A percentile compares a stretch with the other conserved stretches of the same genome.
These are phyloP conservation scores for Cathartes aura DNA, from an alignment of 2,113 vertebrate species.

Conservation along the genomic window DNA sequence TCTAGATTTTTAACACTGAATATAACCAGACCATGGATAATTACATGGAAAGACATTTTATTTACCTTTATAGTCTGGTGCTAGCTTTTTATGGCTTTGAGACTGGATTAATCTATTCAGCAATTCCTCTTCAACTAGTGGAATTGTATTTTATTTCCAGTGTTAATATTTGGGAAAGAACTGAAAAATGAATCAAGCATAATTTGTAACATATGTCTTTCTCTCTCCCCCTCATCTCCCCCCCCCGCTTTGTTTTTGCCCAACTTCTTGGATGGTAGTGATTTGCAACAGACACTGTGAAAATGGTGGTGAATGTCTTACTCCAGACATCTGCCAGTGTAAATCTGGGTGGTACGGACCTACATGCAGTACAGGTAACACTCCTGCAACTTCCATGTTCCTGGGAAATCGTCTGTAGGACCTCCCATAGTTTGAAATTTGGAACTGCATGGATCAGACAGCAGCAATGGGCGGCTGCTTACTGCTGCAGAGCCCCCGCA, in stretches of 20 bases:
- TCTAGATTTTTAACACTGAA: neutral
- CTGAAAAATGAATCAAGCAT: neutral
- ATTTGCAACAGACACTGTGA: conserved; percentile 94
- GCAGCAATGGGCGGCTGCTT: neutral
- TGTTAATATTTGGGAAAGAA: neutral
- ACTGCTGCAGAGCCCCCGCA: neutral
- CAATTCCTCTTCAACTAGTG: neutral
- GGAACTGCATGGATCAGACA: neutral
- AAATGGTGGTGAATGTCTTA: conserved; percentile 86
- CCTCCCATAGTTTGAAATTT: neutral
- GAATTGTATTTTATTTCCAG: neutral
- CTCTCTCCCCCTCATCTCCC: neutral
- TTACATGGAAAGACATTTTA: neutral
- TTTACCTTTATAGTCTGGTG: neutral
- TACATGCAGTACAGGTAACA: conserved; percentile 87
- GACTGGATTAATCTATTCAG: neutral
- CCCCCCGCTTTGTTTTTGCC: neutral
- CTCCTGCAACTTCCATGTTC: neutral
- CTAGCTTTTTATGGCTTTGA: neutral
- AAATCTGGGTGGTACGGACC: conserved; percentile 87
- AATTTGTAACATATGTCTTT: neutral
- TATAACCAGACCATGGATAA: neutral
- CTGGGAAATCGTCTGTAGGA: accelerated
- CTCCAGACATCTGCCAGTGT: conserved; percentile 87
- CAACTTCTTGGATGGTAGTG: conserved; percentile 73